phyloP scores from a whole-genome alignment of 2,113 vertebrate genomes.

The Vulpes lagopus region DNA sequence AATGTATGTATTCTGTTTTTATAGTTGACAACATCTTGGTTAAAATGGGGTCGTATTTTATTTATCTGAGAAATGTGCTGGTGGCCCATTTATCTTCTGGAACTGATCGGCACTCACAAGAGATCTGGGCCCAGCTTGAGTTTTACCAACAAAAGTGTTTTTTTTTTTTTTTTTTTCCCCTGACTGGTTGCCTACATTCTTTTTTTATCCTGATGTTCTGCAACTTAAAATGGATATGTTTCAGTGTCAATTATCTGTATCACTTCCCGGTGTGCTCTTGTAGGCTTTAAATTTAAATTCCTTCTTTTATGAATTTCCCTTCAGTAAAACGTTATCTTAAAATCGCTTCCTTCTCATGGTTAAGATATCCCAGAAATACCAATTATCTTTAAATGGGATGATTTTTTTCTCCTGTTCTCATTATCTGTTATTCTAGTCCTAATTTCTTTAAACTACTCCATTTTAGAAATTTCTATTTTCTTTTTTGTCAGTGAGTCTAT shows the following conservation, averaged over 20 bases:
- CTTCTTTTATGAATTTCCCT: conserved; percentile 38
- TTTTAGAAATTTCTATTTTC: not conserved
- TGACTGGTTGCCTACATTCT: not conserved
- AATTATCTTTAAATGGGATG: conserved; percentile 12
- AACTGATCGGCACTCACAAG: not conserved
- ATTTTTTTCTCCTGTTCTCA: not conserved
- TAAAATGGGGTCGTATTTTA: not conserved
- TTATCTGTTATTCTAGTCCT: not conserved
- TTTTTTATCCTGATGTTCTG: not conserved
- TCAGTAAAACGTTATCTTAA: conserved; percentile 14
- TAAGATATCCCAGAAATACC: not conserved
- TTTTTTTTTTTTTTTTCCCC: not conserved
- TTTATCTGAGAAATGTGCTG: not conserved
- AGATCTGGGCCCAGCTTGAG: not conserved
- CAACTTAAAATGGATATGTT: conserved; percentile 32
- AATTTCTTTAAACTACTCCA: not conserved
- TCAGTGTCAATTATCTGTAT: conserved; percentile 11
- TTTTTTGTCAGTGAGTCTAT: not conserved
- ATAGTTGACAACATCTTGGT: not conserved
- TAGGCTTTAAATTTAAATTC: not conserved
- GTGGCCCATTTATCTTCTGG: not conserved
- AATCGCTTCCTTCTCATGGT: not conserved
- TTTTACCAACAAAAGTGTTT: not conserved
- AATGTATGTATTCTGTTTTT: not conserved
- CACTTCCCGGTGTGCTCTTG: not conserved